Base-by-base conservation (phyloP, 2,113 vertebrate genomes). In the Cyanistes caeruleus region DNA sequence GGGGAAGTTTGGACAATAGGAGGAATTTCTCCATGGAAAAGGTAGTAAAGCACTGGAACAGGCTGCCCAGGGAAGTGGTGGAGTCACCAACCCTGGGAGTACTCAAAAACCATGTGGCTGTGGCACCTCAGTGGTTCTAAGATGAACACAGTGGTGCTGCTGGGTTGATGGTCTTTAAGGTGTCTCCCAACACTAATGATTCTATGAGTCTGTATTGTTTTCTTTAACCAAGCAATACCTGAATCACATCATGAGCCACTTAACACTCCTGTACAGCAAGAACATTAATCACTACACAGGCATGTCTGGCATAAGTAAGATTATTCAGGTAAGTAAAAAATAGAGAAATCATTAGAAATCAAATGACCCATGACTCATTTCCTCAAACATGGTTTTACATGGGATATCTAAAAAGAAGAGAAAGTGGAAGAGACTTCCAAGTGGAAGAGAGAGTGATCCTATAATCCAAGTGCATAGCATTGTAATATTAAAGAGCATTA, bases 201-300 rank as follows among this genome's bases (percentile, higher is more conserved):
- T 39, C 33, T 8, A 4, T 52, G 33, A 52, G 39, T 39, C n/a
- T 82, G 5, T 12, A 25, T 17, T 39, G 39, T 39, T 39, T 39
- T 39, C 39, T 39, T 39, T 39, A 39, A 39, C 39, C 39, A 39
- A 39, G 39, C 39, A 39, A 39, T 12, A 39, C 8, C 33, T 41
- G 80, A 87, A 35, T 37, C 6, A 2, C 13, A 30, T 2, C 2
- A 46, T 7, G 30, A 84, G 27, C 53, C 11, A 35, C 18, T 5
- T 24, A 30, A 33, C 6, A 1, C 3, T 7, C 11, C 7, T 41
- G 41, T 3, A 14, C 3, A 13, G 19, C 0, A 2, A 51, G 30
- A 87, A 12, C 17, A 41, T 16, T n/a, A 59, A 18, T 37, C 68
- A 24, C 28, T 11, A 21, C 51, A 28, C 46, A 58, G 25, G 16